A percentile compares a stretch with the other conserved stretches of the same genome.
Evolutionary conservation across 1,140 invertebrate species (phyloP).

Genomic region (Drosophila azteca): DNA sequence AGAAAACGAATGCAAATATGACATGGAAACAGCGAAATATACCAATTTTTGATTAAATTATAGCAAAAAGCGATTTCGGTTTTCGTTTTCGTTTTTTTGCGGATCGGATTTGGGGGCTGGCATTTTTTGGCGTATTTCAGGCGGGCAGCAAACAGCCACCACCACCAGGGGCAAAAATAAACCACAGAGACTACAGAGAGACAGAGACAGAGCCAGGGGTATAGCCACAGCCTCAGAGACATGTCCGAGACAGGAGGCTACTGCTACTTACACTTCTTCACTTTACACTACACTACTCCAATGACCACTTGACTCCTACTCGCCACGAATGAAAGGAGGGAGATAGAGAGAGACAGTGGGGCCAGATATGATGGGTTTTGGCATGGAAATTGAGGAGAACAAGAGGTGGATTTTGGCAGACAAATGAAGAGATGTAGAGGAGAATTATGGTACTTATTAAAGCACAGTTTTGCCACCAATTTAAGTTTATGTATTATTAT

Average conservation of each 20-base stretch:
- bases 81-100: neutral
- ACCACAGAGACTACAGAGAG: neutral
- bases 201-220: conserved; percentile 1
- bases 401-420: neutral
- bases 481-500: no score
- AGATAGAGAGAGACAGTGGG: conserved; percentile 33
- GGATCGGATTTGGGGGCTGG: conserved; percentile 6
- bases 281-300: conserved; percentile 20
- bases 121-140: conserved; percentile 60
- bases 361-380: no score
- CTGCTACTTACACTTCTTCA: conserved; percentile 50
- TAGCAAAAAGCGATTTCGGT: conserved; percentile 29
- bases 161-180: conserved; percentile 14
- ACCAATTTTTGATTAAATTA: conserved; percentile 58
- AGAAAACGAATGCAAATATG: conserved; percentile 60
- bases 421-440: no score
- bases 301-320: conserved; percentile 44
- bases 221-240: no score
- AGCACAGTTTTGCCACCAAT: no score
- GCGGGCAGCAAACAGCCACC: conserved; percentile 8
- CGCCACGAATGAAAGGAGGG: neutral
- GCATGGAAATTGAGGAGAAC: no score
- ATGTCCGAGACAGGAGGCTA: conserved; percentile 39
- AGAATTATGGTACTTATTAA: neutral
- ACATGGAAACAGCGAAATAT: conserved; percentile 18